Base-by-base conservation (phyloP, 1,140 invertebrate species). In the Achatina immaculata region DNA sequence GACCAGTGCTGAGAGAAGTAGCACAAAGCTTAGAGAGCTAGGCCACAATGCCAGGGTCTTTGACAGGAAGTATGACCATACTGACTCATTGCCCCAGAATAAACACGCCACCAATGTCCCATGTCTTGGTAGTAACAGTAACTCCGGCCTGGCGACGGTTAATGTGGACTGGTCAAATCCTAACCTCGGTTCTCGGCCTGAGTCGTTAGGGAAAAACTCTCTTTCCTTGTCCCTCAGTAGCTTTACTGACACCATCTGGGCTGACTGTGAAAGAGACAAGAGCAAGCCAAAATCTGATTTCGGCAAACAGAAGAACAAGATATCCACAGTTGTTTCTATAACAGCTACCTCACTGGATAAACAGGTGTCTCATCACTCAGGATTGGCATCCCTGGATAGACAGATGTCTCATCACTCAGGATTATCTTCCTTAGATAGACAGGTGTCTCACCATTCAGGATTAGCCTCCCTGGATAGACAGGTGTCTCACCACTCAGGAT, bases 201-300 rank as follows among this genome's bases (percentile, higher is more conserved):
- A 82, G 6, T 83, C 85, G 21, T 69, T 82, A 42, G 81, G 80
- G n/a, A 84, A 84, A 55, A 28, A 83, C 65, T 89, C 88, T 0
- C 84, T 84, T 83, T 83, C 84, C 14, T 87, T 87, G 4, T 85
- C 84, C n/a, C 66, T 89, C 24, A 85, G n/a, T 4, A 62, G 58
- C 31, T 62, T 62, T 62, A 31, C 58, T 62, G 58, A 62, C n/a
- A 62, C n/a, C 21, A 28, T 62, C 21, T 62, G 58, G 58, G 28
- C 58, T 14, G 58, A 62, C 11, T 28, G 28, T 28, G 58, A 62
- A n/a, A 6, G 28, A 19, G 28, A 62, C 16, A 62, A 62, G 3
- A 62, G n/a, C 28, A 62, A 62, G 28, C 28, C 4, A 28, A 62
- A 16, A 31, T 62, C 58, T 6, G 58, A 6, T 4, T 28, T 9